Conservation (phyloP, 1,140 invertebrate species). For the Cataglyphis hispanica region DNA sequence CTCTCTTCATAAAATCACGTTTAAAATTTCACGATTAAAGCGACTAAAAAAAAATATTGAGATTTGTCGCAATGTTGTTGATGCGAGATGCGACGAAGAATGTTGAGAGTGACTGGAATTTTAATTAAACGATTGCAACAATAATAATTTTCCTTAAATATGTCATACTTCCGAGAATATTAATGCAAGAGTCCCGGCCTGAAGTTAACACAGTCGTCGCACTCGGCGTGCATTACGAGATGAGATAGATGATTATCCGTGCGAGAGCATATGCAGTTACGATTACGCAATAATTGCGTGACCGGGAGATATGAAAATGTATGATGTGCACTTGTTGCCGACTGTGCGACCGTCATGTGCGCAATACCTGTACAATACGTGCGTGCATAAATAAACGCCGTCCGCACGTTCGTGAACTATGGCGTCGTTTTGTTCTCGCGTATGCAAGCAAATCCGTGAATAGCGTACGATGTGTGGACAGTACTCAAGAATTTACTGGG, state of each 20-base stretch:
- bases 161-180: conserved; percentile 25
- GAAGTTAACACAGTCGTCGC: conserved; percentile 28
- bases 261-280: background rate
- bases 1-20: background rate
- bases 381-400: background rate
- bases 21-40: background rate
- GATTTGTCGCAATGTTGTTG: background rate
- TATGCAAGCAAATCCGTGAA: conserved; percentile 24
- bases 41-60: background rate
- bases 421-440: conserved; percentile 49
- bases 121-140: conserved; percentile 35
- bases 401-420: conserved; percentile 8
- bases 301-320: conserved; percentile 7
- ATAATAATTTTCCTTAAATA: conserved; percentile 25
- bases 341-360: background rate
- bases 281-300: conserved; percentile 27
- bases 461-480: conserved; percentile 28
- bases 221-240: conserved; percentile 10
- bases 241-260: conserved; percentile 11
- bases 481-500: background rate
- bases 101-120: background rate
- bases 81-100: background rate
- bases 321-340: background rate
- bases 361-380: background rate
- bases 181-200: background rate